Conservation (phyloP, 2,888 invertebrate genomes). For the Drosophila sordidula region DNA sequence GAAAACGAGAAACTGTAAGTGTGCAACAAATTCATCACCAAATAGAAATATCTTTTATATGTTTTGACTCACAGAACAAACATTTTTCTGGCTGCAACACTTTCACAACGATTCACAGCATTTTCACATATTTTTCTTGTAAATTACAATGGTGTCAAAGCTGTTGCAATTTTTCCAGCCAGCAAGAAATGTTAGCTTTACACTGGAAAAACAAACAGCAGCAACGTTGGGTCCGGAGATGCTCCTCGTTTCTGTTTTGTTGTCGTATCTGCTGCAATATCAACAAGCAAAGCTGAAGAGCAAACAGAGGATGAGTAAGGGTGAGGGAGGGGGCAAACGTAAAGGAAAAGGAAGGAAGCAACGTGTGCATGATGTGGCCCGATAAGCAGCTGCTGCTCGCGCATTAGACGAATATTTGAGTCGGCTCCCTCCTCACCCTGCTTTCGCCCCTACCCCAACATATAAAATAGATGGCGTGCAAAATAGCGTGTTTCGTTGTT, state of each 20-base stretch:
- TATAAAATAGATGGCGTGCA: slow-evolving; percentile 45
- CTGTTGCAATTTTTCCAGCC: slow-evolving; percentile 30
- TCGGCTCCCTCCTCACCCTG: background rate
- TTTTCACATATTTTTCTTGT: slow-evolving; percentile 5
- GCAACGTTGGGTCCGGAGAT: background rate
- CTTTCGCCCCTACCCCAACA: background rate
- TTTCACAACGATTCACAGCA: background rate
- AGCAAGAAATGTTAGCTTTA: slow-evolving; percentile 33
- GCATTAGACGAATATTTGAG: slow-evolving; percentile 30
- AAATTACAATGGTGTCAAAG: slow-evolving; percentile 43
- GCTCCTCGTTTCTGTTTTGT: slow-evolving; percentile 5
- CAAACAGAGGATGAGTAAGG: slow-evolving; percentile 17
- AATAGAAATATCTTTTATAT: background rate
- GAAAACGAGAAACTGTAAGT: no score
- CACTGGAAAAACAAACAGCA: slow-evolving; percentile 17
- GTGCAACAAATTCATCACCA: background rate
- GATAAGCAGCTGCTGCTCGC: slow-evolving; percentile 54
- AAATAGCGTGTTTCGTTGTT: slow-evolving; percentile 39
- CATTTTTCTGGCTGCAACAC: background rate
- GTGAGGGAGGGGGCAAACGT: background rate
- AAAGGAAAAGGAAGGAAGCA: slow-evolving; percentile 12
- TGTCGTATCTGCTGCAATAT: slow-evolving; percentile 43
- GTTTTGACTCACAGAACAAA: background rate
- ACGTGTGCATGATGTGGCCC: slow-evolving; percentile 42
- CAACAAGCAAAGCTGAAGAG: slow-evolving; percentile 38